These are phyloP conservation scores for Acanthurus tractus DNA, from an alignment of 2,797 vertebrate species.

Conservation along the genomic window DNA sequence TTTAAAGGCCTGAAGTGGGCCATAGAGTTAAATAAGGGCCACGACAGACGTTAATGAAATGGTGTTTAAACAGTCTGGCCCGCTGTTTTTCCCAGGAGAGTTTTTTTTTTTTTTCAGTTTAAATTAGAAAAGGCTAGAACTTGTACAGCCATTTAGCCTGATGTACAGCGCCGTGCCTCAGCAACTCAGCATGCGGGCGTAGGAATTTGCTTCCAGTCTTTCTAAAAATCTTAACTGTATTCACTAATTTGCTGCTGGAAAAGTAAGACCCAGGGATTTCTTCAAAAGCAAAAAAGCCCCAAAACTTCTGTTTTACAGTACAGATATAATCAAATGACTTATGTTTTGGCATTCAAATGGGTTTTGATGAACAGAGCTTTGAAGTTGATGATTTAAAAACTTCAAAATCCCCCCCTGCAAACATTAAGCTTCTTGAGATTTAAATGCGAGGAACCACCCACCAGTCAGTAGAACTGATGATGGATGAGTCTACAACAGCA, in stretches of 20 bases:
- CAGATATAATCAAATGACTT: slow-evolving; percentile 1
- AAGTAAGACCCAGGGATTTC: slow-evolving; percentile 10
- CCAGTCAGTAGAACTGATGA: background rate
- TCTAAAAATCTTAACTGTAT: background rate
- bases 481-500: slow-evolving; percentile 20
- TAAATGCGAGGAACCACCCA: slow-evolving; percentile 30
- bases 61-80: background rate
- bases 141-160: slow-evolving; percentile 21
- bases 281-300: background rate
- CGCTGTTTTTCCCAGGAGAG: slow-evolving; percentile 9
- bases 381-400: background rate
- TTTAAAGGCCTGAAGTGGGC: slow-evolving; percentile 8
- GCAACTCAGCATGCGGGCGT: background rate
- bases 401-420: background rate
- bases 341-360: background rate
- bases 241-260: background rate
- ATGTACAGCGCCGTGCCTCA: slow-evolving; percentile 1
- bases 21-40: background rate
- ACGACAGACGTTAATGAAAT: slow-evolving; percentile 9
- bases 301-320: background rate
- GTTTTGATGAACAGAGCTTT: background rate
- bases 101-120: background rate
- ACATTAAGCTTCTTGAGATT: background rate
- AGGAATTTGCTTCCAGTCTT: background rate
- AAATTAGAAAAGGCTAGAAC: background rate